Conservation (phyloP, 2,113 vertebrate species). For the Scytalopus superciliaris region DNA sequence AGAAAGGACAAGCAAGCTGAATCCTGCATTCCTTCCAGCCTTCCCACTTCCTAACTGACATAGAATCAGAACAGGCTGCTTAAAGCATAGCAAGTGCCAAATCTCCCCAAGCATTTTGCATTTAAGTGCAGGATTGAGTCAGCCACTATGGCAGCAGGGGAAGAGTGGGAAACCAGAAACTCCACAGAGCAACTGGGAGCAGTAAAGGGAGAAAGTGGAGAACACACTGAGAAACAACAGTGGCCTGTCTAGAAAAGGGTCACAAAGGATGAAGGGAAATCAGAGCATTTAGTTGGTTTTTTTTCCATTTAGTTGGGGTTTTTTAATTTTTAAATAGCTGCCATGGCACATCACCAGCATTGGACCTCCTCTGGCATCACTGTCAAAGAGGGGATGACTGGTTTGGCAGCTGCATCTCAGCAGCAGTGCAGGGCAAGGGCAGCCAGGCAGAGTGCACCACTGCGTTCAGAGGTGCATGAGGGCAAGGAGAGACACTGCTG, state of each 20-base stretch:
- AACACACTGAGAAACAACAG: not conserved
- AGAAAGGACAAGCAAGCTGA: not conserved
- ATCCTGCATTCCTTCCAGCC: not conserved
- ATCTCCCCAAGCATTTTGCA: not conserved
- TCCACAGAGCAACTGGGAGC: accelerated
- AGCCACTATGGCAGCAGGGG: not conserved
- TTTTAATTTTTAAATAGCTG: not conserved
- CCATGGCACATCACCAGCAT: too few relatives aligned
- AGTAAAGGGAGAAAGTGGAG: not conserved
- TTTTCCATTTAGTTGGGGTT: not conserved
- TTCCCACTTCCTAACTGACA: not conserved
- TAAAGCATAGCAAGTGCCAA: not conserved
- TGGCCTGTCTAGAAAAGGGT: not conserved
- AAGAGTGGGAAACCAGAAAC: not conserved
- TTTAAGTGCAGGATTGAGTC: not conserved
- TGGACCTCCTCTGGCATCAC: not conserved
- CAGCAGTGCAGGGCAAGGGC: not conserved
- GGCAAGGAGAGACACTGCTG: not conserved
- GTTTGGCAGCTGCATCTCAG: not conserved
- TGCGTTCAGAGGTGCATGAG: accelerated
- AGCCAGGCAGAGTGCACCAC: accelerated
- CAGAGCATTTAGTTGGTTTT: not conserved
- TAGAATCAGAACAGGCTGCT: not conserved
- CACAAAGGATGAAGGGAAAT: not conserved
- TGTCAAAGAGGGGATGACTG: not conserved